A percentile compares a stretch with the other conserved stretches of the same genome.
These are phyloP conservation scores for Eupithecia insigniata DNA, from an alignment of 2,888 invertebrate genomes.

Conservation along the genomic window DNA sequence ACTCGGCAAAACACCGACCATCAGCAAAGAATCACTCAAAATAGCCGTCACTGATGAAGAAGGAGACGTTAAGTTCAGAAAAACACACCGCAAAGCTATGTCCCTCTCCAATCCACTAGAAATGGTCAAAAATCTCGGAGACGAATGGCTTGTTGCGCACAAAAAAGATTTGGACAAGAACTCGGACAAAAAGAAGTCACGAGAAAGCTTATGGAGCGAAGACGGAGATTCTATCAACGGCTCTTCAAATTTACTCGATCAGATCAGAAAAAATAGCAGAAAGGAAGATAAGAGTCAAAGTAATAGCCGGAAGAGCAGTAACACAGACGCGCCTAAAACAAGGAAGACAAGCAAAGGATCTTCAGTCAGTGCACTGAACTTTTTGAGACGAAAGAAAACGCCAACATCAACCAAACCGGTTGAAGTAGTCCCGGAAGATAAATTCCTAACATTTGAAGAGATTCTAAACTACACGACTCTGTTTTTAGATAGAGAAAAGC, in stretches of 20 bases:
- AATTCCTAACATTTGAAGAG: constrained; percentile 64
- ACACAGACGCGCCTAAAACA: constrained; percentile 67
- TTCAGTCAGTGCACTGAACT: constrained; percentile 75
- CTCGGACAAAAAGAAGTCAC: constrained; percentile 75
- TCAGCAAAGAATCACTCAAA: constrained; percentile 79
- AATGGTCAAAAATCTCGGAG: constrained; percentile 76
- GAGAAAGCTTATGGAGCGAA: constrained; percentile 80
- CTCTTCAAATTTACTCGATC: constrained; percentile 69
- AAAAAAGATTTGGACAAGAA: constrained; percentile 73
- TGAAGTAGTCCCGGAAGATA: constrained; percentile 73
- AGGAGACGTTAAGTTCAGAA: constrained; percentile 67
- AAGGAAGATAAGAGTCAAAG: constrained; percentile 70
- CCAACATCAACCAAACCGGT: constrained; percentile 71
- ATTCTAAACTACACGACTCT: constrained; percentile 70
- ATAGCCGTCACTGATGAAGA: constrained; percentile 79
- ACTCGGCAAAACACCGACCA: constrained; percentile 72
- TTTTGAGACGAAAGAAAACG: constrained; percentile 75
- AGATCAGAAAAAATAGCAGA: constrained; percentile 71
- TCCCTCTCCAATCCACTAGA: constrained; percentile 80
- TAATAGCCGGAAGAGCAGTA: constrained; percentile 67
- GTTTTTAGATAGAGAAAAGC: constrained; percentile 76
- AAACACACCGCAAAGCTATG: constrained; percentile 79
- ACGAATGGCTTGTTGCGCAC: constrained; percentile 76
- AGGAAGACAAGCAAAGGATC: constrained; percentile 77
- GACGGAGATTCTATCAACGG: constrained; percentile 76